Base-by-base conservation (phyloP, 1,140 invertebrate genomes). In the Apocrypta bakeri region DNA sequence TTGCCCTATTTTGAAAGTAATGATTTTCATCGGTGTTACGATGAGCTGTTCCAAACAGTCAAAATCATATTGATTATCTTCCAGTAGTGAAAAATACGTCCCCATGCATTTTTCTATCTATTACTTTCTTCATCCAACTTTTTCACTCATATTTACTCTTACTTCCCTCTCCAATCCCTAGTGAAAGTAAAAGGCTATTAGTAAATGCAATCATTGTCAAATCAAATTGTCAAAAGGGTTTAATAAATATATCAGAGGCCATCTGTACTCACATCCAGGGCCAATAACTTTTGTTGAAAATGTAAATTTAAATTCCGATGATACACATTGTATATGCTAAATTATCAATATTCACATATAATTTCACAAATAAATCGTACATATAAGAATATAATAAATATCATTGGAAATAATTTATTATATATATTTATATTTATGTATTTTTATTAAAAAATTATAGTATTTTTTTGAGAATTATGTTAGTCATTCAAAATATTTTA, bases 111-210 rank as follows among this genome's bases (percentile, higher is more conserved):
- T 88, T 90, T 90, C 87, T 91, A 88, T 88, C 89, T 88, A 88
- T 90, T 89, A 85, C 87, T 88, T 88, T 86, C 84, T 85, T 81
- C 83, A 79, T 83, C 82, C 85, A 83, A 79, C 73, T 72, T 82
- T 86, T 78, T 85, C 84, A 81, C 27, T 80, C 81, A 80, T 61
- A 21, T 56, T 79, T 78, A 37, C 79, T 75, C 79, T 78, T 48
- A 84, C 83, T 79, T 84, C 87, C 84, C 85, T 86, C 87, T 87
- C 87, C 86, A 90, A 85, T 86, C 86, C 90, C 90, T 91, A 89
- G 87, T 92, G 84, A 92, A 92, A 92, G 90, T 90, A 92, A 92
- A 92, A 91, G 89, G 87, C 91, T 92, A 92, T 92, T 92, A 92
- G 90, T 91, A 90, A 90, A 88, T 79, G 17, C 64, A 68, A 84